Evolutionary conservation across 2,113 vertebrate genomes (phyloP), one percentile per base, ranked within the genome.

Genomic region (Brevimyrus niger): DNA sequence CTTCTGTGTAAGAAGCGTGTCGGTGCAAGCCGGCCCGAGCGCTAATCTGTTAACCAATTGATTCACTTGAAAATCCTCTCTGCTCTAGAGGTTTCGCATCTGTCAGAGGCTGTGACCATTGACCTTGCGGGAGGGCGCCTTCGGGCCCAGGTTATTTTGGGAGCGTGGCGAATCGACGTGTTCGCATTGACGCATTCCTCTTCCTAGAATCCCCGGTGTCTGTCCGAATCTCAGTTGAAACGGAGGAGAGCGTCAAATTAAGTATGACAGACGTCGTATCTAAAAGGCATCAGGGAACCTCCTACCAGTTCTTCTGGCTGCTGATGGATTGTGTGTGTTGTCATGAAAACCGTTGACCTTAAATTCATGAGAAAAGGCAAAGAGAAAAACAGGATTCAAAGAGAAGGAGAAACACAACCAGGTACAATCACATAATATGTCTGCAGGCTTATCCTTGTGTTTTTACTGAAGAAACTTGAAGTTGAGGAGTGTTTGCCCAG

Each of bases 221-320:
- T 46, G 91, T 87, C 91, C 88, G 87, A 91, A 92, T 93, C 84
- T 89, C 90, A 88, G 90, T 92, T 92, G 90, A 85, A 11, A 73
- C 90, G 92, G 91, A 92, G 92, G 65, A 15, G 42, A 48, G 15
- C 13, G 19, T n/a, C 58, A 47, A 88, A 89, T 89, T 44, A 82
- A 82, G 80, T 53, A 83, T 82, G 61, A 69, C 61, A 69, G n/a
- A 80, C 17, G 73, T 35, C 15, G 2, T 42, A 42, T 17, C 73
- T 80, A 15, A 27, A 42, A 35, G 15, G 35, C 73, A 80, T 80
- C 31, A 80, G 73, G 19, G 31, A 42, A 15, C 73, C 73, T 69
- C 61, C 61, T 27, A 69, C 61, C 61, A 31, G 61, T 13, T 31
- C 73, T 42, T 17, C 73, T 38, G 73, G 35, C 31, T 80, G 73